Evolutionary conservation across 2,888 invertebrate genomes (phyloP).

Genomic region (Diadegma fenestrale): DNA sequence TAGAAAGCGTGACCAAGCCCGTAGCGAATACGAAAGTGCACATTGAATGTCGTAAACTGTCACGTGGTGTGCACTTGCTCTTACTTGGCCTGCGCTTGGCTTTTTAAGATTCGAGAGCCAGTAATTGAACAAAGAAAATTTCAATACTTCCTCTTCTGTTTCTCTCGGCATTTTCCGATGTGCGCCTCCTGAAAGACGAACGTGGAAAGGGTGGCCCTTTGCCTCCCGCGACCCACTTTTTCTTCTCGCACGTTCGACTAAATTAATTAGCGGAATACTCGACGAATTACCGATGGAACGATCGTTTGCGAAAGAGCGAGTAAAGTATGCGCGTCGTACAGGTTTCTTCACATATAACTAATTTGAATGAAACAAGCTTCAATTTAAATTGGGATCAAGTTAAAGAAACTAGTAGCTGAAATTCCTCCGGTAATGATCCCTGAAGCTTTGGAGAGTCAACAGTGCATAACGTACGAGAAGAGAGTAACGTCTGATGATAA

Average conservation of each 20-base stretch:
- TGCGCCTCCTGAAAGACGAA: background rate
- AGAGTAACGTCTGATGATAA: background rate
- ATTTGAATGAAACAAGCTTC: background rate
- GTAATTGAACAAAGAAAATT: constrained; percentile 61
- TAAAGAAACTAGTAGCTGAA: background rate
- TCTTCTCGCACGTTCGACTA: constrained; percentile 34
- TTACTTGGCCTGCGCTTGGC: background rate
- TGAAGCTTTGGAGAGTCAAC: background rate
- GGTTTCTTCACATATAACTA: background rate
- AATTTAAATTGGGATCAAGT: background rate
- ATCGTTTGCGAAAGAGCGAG: constrained; percentile 11
- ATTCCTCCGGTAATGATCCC: background rate
- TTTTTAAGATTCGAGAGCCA: constrained; percentile 43
- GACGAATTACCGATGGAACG: constrained; percentile 39
- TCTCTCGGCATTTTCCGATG: constrained; percentile 13
- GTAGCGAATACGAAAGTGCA: constrained; percentile 35
- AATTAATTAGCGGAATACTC: constrained; percentile 66
- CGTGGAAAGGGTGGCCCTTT: constrained; percentile 30
- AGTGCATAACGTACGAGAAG: background rate
- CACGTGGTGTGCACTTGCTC: constrained; percentile 30
- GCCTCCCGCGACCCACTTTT: constrained; percentile 10
- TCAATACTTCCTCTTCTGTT: constrained; percentile 25
- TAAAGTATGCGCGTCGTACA: constrained; percentile 1
- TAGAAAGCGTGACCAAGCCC: constrained; percentile 27
- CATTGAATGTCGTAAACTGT: constrained; percentile 30